phyloP scores from a whole-genome alignment of 2,888 invertebrate genomes.

The Brachylomia viminalis region DNA sequence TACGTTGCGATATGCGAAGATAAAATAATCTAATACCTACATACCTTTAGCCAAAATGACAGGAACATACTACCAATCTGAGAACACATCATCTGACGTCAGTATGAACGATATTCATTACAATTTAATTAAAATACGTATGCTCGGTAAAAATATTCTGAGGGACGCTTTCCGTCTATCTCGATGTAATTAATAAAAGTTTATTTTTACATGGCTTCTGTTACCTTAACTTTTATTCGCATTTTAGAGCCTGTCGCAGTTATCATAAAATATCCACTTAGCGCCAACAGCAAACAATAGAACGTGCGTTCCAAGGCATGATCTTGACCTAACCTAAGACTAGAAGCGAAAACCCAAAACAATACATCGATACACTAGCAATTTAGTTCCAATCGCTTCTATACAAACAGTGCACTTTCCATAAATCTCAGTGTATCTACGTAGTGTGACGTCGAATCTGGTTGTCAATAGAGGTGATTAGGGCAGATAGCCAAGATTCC shows the following conservation, averaged over 20 bases:
- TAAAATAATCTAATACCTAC: not conserved
- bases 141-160: not conserved
- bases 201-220: not conserved
- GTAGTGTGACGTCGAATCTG: slow-evolving; percentile 24
- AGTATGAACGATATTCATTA: not conserved
- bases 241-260: not conserved
- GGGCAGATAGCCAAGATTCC: slow-evolving; percentile 42
- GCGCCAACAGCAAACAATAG: not conserved
- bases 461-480: slow-evolving; percentile 16
- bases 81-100: no score
- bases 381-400: slow-evolving; percentile 12
- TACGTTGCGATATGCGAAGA: not conserved
- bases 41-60: not conserved
- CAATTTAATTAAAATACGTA: not conserved
- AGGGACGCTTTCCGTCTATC: not conserved
- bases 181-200: not conserved
- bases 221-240: not conserved
- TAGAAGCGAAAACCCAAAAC: not conserved
- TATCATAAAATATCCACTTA: not conserved
- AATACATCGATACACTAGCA: slow-evolving; percentile 1
- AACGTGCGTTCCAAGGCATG: not conserved
- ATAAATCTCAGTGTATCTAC: slow-evolving; percentile 7
- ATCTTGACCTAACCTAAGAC: not conserved
- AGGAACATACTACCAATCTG: no score
- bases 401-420: slow-evolving; percentile 18